Evolutionary conservation across 2,888 invertebrate species (phyloP), one percentile per base, ranked within the genome.

Genomic region (Neoascia interrupta): DNA sequence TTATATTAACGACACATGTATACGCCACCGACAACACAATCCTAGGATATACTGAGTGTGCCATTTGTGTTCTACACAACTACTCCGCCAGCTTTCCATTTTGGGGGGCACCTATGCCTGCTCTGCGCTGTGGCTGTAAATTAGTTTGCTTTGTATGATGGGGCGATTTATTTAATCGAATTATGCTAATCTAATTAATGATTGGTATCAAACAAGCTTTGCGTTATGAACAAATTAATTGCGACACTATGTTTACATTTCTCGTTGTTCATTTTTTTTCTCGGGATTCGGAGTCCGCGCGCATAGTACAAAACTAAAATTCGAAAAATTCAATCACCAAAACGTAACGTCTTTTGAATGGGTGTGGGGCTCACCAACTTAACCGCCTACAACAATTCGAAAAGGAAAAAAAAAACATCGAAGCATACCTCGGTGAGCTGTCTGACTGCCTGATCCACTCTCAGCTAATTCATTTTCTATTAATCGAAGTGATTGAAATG

Each of bases 171-270:
- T 76, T 76, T 76, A 76, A 72, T 76, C 76, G 72, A 76, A 72
- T 72, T 72, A 76, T 72, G 76, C 64, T 72, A 76, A 76, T 76
- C 76, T 76, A 72, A 76, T 76, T 76, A 76, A 76, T 49, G 76
- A 76, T 76, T 66, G 70, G 45, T 72, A 76, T 76, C 76, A 53
- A 64, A 60, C 64, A 45, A 60, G 64, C 64, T 66, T 53, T 58
- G 53, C 72, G 54, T 72, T 76, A 76, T 76, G 64, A 76, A 66
- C 64, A 64, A 76, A 76, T 72, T 76, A 76, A 76, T 76, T 76
- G 72, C 64, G 39, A 76, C 70, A 66, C 72, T 76, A 53, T 76
- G 72, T 76, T 76, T 64, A 36, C 72, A 60, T 43, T 31, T 31
- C n/a, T 31, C 31, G 21, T 15, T 34, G 5, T 6, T 36, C 19